A percentile compares a stretch with the other conserved stretches of the same genome.
Conservation (phyloP, 2,888 invertebrate species). For the Acanthopleura granulata region DNA sequence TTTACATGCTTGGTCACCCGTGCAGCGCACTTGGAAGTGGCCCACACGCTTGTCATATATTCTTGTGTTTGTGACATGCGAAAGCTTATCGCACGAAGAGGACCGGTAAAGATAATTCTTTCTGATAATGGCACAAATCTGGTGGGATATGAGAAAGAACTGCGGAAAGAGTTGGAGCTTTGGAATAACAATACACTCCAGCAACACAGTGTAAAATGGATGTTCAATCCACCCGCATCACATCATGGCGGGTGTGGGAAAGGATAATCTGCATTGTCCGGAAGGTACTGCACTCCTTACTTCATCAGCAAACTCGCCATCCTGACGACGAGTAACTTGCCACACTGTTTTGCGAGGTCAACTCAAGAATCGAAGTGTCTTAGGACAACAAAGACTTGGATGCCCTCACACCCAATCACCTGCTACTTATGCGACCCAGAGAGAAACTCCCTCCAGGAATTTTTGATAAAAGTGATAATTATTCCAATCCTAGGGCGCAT, state of each 20-base stretch:
- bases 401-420: background rate
- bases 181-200: background rate
- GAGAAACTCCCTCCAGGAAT: background rate
- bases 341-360: background rate
- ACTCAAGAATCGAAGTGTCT: background rate
- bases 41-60: background rate
- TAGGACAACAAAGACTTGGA: background rate
- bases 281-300: background rate
- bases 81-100: background rate
- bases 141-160: background rate
- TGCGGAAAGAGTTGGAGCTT: background rate
- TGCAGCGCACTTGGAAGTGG: background rate
- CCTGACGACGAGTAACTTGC: background rate
- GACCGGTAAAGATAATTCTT: background rate
- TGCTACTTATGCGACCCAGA: background rate
- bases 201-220: background rate
- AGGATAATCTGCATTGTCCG: background rate
- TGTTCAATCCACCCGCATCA: background rate
- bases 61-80: background rate
- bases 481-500: background rate
- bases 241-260: background rate
- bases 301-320: background rate
- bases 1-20: conserved; percentile 6
- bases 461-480: background rate
- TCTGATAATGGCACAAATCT: conserved; percentile 16